Evolutionary conservation across 2,888 invertebrate genomes (phyloP), one percentile per base, ranked within the genome.

Genomic region (Phortica okadai): DNA sequence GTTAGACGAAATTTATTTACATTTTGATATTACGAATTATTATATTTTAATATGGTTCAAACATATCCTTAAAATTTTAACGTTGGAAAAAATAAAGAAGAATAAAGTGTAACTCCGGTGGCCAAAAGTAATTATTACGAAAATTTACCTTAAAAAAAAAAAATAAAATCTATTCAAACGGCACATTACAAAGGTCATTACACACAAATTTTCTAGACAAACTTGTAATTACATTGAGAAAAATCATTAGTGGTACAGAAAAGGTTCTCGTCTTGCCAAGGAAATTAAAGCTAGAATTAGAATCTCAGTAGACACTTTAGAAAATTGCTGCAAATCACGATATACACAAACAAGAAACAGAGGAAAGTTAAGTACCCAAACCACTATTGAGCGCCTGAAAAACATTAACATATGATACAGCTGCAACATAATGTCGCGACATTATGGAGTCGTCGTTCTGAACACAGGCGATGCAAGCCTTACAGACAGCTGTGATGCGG

Each of bases 271-370:
- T 74, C 81, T 83, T 75, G 83, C 83, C 82, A 62, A 76, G 54
- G 70, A 79, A 77, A 79, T 78, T 78, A 80, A 77, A 79, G 77
- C 76, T 78, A 78, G 83, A 87, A 88, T 88, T 88, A 88, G 87
- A 87, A 83, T 87, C 88, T 87, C 77, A 80, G 78, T 83, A 88
- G 87, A 89, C 89, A 89, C 88, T 87, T 88, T 85, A 87, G 82
- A 75, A 85, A 88, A 88, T 88, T 88, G 83, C 88, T 81, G 83
- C 84, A 70, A 70, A 70, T 54, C 70, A 70, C 70, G 70, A 70
- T 16, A 70, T 70, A 70, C 70, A 16, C 33, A 70, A 70, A 70
- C 54, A 54, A 70, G 14, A 10, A 45, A 16, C 25, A 59, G 25
- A 59, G 21, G 16, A 5, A 16, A 59, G 10, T 45, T 45, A 45